phyloP scores from a whole-genome alignment of 2,888 invertebrate species.

The Leptopterna dolabrata region DNA sequence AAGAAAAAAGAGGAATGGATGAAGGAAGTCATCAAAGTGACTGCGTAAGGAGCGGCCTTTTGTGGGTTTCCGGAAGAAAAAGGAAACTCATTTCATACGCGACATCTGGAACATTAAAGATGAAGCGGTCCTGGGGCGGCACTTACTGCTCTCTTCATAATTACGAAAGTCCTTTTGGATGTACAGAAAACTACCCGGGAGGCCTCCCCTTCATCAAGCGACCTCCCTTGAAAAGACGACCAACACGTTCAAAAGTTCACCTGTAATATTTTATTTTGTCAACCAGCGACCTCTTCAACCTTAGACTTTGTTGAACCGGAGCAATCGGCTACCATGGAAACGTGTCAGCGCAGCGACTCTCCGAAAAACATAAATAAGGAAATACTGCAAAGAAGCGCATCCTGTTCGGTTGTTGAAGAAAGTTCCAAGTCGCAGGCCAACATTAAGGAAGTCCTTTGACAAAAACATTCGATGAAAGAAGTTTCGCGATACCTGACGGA shows the following conservation, averaged over 20 bases:
- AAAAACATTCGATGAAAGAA: no score
- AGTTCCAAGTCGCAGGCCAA: no score
- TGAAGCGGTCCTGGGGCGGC: conserved; percentile 38
- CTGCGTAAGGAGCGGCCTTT: conserved; percentile 42
- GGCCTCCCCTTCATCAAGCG: not conserved
- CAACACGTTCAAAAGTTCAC: conserved; percentile 27
- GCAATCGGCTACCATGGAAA: not conserved
- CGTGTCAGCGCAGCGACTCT: not conserved
- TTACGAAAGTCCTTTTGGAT: conserved; percentile 34
- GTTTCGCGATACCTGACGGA: no score
- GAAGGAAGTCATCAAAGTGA: conserved; percentile 39
- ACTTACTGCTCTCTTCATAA: conserved; percentile 37
- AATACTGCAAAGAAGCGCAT: no score
- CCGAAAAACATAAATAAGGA: no score
- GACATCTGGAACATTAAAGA: conserved; percentile 44
- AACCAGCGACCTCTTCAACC: not conserved
- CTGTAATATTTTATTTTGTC: conserved; percentile 32
- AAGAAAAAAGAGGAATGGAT: not conserved
- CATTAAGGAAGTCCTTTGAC: no score
- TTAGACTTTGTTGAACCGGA: not conserved
- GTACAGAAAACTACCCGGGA: not conserved
- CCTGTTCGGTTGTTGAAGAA: no score
- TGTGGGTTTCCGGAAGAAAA: conserved; percentile 44
- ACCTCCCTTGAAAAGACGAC: not conserved
- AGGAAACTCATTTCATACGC: conserved; percentile 48